phyloP scores from a whole-genome alignment of 2,888 invertebrate genomes.

The Tachystola acroxantha region DNA sequence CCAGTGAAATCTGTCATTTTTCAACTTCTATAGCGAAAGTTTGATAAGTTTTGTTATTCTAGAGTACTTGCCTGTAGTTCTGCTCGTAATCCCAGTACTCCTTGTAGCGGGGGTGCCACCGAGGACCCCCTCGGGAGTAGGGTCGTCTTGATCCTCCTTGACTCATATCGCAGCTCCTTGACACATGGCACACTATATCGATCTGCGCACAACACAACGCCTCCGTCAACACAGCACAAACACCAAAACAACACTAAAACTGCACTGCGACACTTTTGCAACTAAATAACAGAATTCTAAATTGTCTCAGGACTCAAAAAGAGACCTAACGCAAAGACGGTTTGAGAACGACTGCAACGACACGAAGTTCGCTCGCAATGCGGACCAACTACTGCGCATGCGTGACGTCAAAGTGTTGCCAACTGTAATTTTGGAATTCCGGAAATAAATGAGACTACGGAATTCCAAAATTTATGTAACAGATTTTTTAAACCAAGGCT shows the following conservation, averaged over 20 bases:
- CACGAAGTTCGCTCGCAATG: slow-evolving; percentile 52
- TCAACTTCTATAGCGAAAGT: too few relatives aligned
- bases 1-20: too few relatives aligned
- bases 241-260: slow-evolving; percentile 28
- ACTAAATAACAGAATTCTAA: slow-evolving; percentile 22
- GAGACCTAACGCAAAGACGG: slow-evolving; percentile 40
- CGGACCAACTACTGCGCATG: slow-evolving; percentile 32
- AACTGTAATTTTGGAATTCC: too few relatives aligned
- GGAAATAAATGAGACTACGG: too few relatives aligned
- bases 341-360: slow-evolving; percentile 47
- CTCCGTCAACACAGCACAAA: slow-evolving; percentile 25
- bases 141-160: slow-evolving; percentile 69
- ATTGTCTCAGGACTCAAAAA: slow-evolving; percentile 26
- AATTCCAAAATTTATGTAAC: too few relatives aligned
- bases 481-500: too few relatives aligned
- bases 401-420: too few relatives aligned
- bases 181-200: slow-evolving; percentile 40
- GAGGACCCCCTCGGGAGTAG: slow-evolving; percentile 68
- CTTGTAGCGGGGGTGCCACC: slow-evolving; percentile 74
- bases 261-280: slow-evolving; percentile 49
- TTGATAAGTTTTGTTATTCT: background rate
- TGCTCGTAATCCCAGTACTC: slow-evolving; percentile 75
- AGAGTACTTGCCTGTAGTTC: slow-evolving; percentile 53
- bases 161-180: slow-evolving; percentile 65
- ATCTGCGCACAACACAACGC: slow-evolving; percentile 42